Evolutionary conservation across 2,888 invertebrate genomes (phyloP), one percentile per base, ranked within the genome.

Genomic region (Stenolophus ochropezus): DNA sequence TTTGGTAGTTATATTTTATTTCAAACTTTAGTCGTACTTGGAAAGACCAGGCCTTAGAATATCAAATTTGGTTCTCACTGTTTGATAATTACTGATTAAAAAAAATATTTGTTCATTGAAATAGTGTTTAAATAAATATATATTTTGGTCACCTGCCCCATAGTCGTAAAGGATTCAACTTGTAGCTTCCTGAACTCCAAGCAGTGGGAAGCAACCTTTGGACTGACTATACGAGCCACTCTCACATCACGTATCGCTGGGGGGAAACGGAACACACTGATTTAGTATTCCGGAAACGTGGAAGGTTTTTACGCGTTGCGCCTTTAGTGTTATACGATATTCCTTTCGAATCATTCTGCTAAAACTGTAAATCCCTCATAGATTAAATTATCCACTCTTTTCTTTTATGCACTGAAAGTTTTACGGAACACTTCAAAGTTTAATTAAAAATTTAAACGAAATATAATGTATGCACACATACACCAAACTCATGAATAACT

Each of bases 361-460:
- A 61, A 61, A 61, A 61, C 25, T 61, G 61, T 25, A 61, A 61
- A 61, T 61, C 61, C 14, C n/a, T n/a, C 8, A 14, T 61, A 21
- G 5, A 25, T 61, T 61, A 23, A 23, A 61, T 61, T 61, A 61
- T 23, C 4, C 33, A 42, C 8, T 42, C 8, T 4, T 16, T 51
- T 16, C 49, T 51, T 16, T 16, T 51, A 51, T 51, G 51, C 4
- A 16, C 3, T 51, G 14, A 51, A 51, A 16, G 8, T 51, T 16
- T 51, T 51, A 51, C 16, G 8, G 14, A 51, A 14, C 14, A 2
- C 14, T n/a, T 51, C 11, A 2, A 42, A 42, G 11, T 42, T 42
- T 42, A 2, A 42, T 42, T 42, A 1, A 42, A 42, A 42, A 42
- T 42, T 42, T 42, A 42, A 42, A 42, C 11, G 0, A 8, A 42